phyloP scores from a whole-genome alignment of 1,140 invertebrate species.

The Monochamus saltuarius region DNA sequence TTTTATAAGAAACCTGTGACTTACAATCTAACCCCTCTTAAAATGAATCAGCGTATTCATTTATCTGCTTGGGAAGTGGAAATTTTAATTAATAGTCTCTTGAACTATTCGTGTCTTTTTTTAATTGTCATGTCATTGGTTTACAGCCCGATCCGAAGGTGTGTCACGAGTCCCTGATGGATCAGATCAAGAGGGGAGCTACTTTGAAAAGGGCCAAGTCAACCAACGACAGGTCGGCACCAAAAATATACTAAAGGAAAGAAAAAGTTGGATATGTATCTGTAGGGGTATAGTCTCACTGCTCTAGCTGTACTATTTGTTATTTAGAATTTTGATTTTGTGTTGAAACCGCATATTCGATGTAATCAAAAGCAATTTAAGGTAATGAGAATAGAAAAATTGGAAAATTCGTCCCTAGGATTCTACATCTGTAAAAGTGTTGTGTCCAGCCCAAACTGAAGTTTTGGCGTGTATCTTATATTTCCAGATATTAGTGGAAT shows the following conservation, averaged over 20 bases:
- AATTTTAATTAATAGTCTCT: no score
- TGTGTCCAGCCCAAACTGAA: not conserved
- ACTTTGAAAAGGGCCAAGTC: constrained; percentile 62
- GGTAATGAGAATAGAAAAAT: not conserved
- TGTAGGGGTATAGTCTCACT: not conserved
- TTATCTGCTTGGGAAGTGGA: constrained; percentile 1
- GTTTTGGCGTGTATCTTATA: no score
- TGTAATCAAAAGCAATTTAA: not conserved
- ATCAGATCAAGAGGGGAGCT: constrained; percentile 85
- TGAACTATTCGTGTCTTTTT: constrained; percentile 1
- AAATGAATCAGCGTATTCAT: not conserved
- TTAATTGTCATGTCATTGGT: constrained; percentile 17
- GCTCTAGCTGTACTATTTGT: not conserved
- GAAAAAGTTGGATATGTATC: not conserved
- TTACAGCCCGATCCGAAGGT: constrained; percentile 67
- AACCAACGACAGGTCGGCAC: constrained; percentile 50
- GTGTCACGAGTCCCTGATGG: constrained; percentile 79
- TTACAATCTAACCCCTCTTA: no score
- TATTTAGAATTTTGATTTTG: no score
- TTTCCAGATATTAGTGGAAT: no score
- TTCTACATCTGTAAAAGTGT: not conserved
- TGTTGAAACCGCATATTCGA: not conserved
- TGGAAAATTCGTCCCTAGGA: not conserved
- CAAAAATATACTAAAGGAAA: constrained; percentile 44
- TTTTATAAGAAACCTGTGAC: no score